Conservation (phyloP, 2,113 vertebrate genomes). For the Polyodon spathula region DNA sequence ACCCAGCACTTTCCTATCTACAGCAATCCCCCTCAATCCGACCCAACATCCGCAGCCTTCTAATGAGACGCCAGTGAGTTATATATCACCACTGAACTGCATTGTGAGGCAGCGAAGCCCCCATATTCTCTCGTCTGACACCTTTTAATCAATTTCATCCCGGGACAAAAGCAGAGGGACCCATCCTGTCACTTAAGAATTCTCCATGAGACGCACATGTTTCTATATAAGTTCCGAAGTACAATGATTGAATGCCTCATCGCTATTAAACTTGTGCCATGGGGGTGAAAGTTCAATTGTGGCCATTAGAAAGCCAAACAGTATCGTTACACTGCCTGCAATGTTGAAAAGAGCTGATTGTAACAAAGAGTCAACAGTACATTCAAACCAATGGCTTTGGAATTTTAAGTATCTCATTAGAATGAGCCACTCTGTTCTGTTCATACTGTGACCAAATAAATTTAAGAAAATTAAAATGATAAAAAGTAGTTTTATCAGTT, state of each 20-base stretch:
- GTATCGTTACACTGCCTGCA: slow-evolving; percentile 41
- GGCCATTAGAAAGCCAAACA: slow-evolving; percentile 52
- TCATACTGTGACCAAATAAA: slow-evolving; percentile 28
- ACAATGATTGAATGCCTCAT: slow-evolving; percentile 31
- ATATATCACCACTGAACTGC: slow-evolving; percentile 16
- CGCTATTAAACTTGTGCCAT: slow-evolving; percentile 20
- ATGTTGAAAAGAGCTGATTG: slow-evolving; percentile 39
- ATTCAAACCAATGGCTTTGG: slow-evolving; percentile 36
- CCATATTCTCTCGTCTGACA: slow-evolving; percentile 17
- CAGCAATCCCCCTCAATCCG: slow-evolving; percentile 11
- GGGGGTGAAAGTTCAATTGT: slow-evolving; percentile 48
- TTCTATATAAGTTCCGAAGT: slow-evolving; percentile 28
- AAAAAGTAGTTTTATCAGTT: too few relatives aligned
- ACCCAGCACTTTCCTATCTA: too few relatives aligned
- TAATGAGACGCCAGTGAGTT: slow-evolving; percentile 7
- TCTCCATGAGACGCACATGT: slow-evolving; percentile 34
- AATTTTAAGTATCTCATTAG: slow-evolving; percentile 56
- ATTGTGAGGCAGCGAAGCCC: slow-evolving; percentile 23
- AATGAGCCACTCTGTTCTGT: slow-evolving; percentile 49
- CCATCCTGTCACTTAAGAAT: slow-evolving; percentile 21
- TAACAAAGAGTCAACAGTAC: slow-evolving; percentile 35
- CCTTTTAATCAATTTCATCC: slow-evolving; percentile 32
- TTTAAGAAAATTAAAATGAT: slow-evolving; percentile 22
- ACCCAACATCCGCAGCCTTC: slow-evolving; percentile 1
- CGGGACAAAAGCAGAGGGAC: slow-evolving; percentile 21